These are phyloP conservation scores for Malurus melanocephalus DNA, from an alignment of 2,113 vertebrate species.

Conservation along the genomic window DNA sequence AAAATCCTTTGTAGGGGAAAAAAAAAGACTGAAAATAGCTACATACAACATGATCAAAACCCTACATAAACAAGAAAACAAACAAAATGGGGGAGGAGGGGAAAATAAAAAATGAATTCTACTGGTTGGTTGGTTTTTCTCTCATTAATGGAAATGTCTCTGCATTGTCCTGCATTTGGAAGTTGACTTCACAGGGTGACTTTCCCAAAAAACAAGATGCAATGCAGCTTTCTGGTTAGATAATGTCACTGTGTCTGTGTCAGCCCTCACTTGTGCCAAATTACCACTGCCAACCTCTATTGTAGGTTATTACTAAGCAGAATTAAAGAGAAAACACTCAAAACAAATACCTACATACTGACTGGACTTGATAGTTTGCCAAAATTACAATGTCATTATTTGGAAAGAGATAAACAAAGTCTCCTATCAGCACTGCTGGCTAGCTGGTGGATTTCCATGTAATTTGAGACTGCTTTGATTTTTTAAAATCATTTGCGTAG, in stretches of 20 bases:
- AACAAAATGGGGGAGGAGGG: accelerated
- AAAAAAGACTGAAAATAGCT: neutral
- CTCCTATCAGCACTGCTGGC: neutral
- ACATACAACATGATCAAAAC: neutral
- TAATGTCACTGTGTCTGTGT: neutral
- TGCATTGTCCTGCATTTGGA: neutral
- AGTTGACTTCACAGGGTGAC: neutral
- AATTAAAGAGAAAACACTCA: neutral
- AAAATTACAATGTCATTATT: neutral
- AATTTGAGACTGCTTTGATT: neutral
- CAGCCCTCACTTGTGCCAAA: constrained; percentile 14
- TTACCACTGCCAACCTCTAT: neutral
- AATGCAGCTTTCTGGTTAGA: constrained; percentile 45
- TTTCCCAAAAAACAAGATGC: constrained; percentile 33
- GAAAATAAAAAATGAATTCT: neutral
- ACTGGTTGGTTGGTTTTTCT: neutral
- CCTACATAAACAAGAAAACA: neutral
- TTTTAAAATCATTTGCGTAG: neutral
- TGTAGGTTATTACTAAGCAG: constrained; percentile 16
- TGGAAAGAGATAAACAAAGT: neutral
- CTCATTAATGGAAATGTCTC: neutral
- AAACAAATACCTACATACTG: neutral
- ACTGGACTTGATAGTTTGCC: neutral
- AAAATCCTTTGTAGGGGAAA: neutral
- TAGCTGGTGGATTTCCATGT: neutral